Percentiles rank a stretch among this genome's conserved stretches.
Conservation (phyloP, 1,140 invertebrate species). For the Andrena cerasifolii region DNA sequence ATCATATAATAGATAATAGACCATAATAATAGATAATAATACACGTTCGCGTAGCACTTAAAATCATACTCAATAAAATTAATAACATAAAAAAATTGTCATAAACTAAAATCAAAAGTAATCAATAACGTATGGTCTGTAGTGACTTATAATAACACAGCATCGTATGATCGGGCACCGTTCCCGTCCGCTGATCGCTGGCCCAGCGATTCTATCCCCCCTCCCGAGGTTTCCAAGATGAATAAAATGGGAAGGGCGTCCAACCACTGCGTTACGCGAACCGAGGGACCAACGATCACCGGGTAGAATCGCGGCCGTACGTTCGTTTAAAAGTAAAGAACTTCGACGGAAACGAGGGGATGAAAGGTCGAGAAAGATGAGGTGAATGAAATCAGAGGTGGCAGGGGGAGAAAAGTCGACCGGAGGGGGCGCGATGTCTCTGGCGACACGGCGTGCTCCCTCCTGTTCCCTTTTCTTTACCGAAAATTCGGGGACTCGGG, state of each 20-base stretch:
- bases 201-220: neutral
- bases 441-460: neutral
- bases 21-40: constrained; percentile 72
- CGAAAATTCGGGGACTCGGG: neutral
- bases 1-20: constrained; percentile 59
- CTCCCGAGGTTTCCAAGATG: too few relatives aligned
- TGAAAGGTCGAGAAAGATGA: constrained; percentile 4
- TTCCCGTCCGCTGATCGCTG: constrained; percentile 65
- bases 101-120: constrained; percentile 81
- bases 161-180: constrained; percentile 76
- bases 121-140: constrained; percentile 80
- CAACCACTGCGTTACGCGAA: neutral
- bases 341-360: constrained; percentile 49
- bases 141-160: constrained; percentile 82
- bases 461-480: neutral
- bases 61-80: constrained; percentile 81
- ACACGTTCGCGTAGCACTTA: constrained; percentile 69
- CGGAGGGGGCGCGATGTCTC: neutral
- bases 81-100: constrained; percentile 81
- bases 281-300: constrained; percentile 24
- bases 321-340: constrained; percentile 55
- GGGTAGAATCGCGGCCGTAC: constrained; percentile 41
- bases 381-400: constrained; percentile 10
- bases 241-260: neutral
- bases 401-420: constrained; percentile 33